phyloP scores from a whole-genome alignment of 2,888 invertebrate genomes.

The Chaetoderma sp. region DNA sequence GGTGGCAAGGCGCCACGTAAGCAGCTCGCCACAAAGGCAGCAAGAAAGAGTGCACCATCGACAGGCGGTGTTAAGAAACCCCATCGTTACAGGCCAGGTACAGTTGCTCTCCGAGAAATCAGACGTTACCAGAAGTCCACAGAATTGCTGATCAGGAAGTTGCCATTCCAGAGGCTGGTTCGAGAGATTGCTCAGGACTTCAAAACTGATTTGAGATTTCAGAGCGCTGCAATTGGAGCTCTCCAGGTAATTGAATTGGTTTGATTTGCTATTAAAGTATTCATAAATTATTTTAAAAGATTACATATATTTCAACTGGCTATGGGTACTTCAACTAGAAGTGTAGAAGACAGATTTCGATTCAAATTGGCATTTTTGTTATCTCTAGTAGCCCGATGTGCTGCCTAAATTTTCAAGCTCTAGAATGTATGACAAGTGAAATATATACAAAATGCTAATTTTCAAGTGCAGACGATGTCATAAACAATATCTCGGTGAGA shows the following conservation, averaged over 20 bases:
- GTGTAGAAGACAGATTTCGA: too few species aligned
- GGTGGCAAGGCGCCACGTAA: conserved; percentile 70
- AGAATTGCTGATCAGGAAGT: conserved; percentile 67
- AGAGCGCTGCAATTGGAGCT: conserved; percentile 69
- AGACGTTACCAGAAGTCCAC: conserved; percentile 69
- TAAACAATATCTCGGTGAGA: too few species aligned
- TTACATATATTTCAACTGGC: too few species aligned
- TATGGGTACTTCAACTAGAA: too few species aligned
- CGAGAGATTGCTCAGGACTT: conserved; percentile 70
- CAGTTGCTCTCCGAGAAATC: conserved; percentile 69
- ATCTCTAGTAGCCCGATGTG: too few species aligned
- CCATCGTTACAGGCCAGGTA: conserved; percentile 70
- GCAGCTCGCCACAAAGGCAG: conserved; percentile 69
- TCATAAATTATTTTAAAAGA: too few species aligned
- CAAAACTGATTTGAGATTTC: conserved; percentile 69
- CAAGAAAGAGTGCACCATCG: conserved; percentile 69
- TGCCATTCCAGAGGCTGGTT: conserved; percentile 69
- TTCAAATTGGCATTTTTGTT: too few species aligned
- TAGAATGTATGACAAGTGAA: too few species aligned
- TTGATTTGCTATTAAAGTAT: too few species aligned
- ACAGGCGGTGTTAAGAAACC: conserved; percentile 70
- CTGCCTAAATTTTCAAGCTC: too few species aligned
- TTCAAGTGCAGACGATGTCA: too few species aligned
- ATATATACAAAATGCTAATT: too few species aligned
- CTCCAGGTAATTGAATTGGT: conserved; percentile 59